Percentiles rank a stretch among this genome's conserved stretches.
Evolutionary conservation across 53 echinoderm and acorn worm species (phyloP).

Genomic region (Henricia sp.): DNA sequence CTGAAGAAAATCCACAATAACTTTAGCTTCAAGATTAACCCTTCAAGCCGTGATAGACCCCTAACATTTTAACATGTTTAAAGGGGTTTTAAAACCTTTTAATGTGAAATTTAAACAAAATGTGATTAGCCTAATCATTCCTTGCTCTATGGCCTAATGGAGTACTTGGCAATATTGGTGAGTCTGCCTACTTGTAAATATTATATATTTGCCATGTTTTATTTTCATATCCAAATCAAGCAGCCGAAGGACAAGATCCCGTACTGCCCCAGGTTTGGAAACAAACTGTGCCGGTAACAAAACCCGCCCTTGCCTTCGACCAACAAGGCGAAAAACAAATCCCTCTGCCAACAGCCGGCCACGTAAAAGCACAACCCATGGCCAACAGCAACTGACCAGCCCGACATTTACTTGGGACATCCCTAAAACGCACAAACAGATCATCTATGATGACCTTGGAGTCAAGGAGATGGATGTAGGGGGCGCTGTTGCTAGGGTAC

Average conservation of each 20-base stretch:
- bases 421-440: slow-evolving; percentile 53
- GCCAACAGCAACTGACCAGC: neutral
- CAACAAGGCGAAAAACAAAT: neutral
- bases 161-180: too few species aligned
- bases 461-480: slow-evolving; percentile 62
- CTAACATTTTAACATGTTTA: too few species aligned
- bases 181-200: too few species aligned
- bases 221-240: neutral
- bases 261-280: slow-evolving; percentile 3
- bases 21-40: too few species aligned
- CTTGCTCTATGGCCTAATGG: too few species aligned
- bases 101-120: too few species aligned
- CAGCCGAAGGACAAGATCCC: slow-evolving; percentile 25
- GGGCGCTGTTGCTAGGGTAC: neutral
- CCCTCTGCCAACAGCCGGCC: neutral
- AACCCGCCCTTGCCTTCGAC: neutral
- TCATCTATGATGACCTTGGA: slow-evolving; percentile 79
- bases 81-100: too few species aligned
- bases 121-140: too few species aligned
- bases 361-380: neutral
- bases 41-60: too few species aligned
- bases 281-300: neutral
- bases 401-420: slow-evolving; percentile 77
- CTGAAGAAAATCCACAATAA: too few species aligned
- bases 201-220: neutral